Conservation (phyloP, 2,113 vertebrate species). For the Anas platyrhynchos region DNA sequence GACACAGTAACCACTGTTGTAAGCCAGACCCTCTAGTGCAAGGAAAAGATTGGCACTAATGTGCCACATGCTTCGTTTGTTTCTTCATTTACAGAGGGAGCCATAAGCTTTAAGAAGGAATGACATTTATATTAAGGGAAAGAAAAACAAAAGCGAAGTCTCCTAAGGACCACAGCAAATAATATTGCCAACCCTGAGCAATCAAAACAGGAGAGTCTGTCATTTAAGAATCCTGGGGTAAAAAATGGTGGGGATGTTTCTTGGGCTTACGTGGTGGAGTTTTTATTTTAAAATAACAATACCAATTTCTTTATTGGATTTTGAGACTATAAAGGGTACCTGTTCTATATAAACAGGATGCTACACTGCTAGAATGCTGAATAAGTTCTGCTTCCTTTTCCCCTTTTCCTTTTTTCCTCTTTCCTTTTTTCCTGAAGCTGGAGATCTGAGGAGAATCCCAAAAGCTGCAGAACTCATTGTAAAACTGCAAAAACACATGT, state of each 20-base stretch:
- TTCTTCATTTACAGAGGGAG: slow-evolving; percentile 58
- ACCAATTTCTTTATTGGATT: neutral
- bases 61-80: slow-evolving; percentile 57
- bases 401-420: neutral
- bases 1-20: slow-evolving; percentile 4
- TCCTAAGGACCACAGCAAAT: slow-evolving; percentile 23
- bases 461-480: neutral
- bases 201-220: neutral
- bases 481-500: neutral
- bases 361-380: neutral
- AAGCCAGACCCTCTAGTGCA: slow-evolving; percentile 17
- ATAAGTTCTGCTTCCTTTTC: neutral
- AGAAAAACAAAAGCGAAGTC: slow-evolving; percentile 9
- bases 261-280: neutral
- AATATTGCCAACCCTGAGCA: neutral
- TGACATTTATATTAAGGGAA: slow-evolving; percentile 46
- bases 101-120: slow-evolving; percentile 53
- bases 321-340: neutral
- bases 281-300: neutral
- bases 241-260: neutral
- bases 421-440: neutral
- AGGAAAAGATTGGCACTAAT: slow-evolving; percentile 45
- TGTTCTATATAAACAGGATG: neutral
- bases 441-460: neutral
- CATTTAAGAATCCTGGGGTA: neutral